These are phyloP conservation scores for Meghimatium bilineatum DNA, from an alignment of 2,888 invertebrate species.

Conservation along the genomic window DNA sequence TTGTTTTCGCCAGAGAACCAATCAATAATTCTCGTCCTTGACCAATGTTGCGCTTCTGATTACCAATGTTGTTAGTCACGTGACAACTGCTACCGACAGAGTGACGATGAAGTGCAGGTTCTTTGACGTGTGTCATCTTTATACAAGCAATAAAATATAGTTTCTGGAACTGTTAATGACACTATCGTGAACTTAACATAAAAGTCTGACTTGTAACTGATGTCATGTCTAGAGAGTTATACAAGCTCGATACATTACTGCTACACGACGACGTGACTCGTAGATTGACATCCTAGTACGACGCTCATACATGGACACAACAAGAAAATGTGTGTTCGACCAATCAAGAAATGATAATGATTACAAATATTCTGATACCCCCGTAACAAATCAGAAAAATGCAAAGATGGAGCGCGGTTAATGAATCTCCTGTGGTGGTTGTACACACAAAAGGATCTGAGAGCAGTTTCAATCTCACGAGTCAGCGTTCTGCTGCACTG, in stretches of 20 bases:
- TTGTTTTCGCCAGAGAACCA: neutral
- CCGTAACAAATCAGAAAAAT: neutral
- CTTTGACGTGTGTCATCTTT: slow-evolving; percentile 15
- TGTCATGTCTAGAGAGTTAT: too few relatives aligned
- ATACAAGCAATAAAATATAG: neutral
- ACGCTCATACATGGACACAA: too few relatives aligned
- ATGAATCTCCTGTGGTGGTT: neutral
- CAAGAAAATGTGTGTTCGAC: too few relatives aligned
- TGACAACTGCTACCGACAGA: slow-evolving; percentile 11
- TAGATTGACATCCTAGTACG: too few relatives aligned
- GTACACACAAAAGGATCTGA: neutral
- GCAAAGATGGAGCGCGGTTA: neutral
- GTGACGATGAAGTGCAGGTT: neutral
- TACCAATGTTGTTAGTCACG: neutral
- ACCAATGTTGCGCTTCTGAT: slow-evolving; percentile 25
- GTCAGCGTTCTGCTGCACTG: neutral
- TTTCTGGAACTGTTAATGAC: too few relatives aligned
- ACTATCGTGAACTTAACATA: too few relatives aligned
- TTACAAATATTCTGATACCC: too few relatives aligned
- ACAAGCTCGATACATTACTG: too few relatives aligned
- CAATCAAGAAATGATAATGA: too few relatives aligned
- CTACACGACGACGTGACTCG: too few relatives aligned
- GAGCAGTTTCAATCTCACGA: neutral
- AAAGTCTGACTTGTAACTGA: too few relatives aligned
- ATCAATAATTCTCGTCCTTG: neutral